Base-by-base conservation (phyloP, 2,797 vertebrate species). In the Pogonophryne albipinna region DNA sequence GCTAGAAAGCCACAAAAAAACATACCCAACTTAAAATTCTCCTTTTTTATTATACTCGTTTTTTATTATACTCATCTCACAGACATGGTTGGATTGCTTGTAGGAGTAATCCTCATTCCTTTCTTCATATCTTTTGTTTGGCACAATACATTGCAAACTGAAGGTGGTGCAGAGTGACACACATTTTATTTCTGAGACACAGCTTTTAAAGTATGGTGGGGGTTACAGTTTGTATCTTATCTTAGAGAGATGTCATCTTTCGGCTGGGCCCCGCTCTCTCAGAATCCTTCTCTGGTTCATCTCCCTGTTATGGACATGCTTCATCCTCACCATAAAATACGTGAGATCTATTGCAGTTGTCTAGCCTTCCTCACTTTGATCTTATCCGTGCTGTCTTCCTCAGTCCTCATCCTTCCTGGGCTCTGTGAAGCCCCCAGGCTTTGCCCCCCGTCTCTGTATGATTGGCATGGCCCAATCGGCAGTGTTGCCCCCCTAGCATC, bases 391-490 rank as follows among this genome's bases (percentile, higher is more conserved):
- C 77, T 77, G 80, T 83, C 62, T 45, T 34, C 15, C 27, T 78
- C 74, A 69, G 74, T 73, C 56, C 50, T 78, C 56, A 65, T 47
- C 75, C 66, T 66, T 42, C 9, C 67, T 45, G 46, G 67, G 47
- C 63, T 72, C 45, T 74, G 44, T 71, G 52, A 65, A 53, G 67
- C 71, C 77, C 73, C 15, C 14, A 66, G 74, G 60, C 77, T n/a
- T 64, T 11, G 5, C 23, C 47, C 62, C 50, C 34, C 55, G 47
- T 62, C 71, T 65, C 49, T 71, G 55, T 67, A 64, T 83, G 68
- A 80, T 83, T 88, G 86, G 78, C 74, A 76, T 38, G 63, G 31
- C 66, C 68, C 64, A 20, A 56, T 73, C 64, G 11, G 67, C 65
- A 74, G 27, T 62, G 74, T 58, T 52, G 45, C 75, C 65, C 75